phyloP scores from a whole-genome alignment of 1,140 invertebrate species.

The Drosophila sulfurigaster region DNA sequence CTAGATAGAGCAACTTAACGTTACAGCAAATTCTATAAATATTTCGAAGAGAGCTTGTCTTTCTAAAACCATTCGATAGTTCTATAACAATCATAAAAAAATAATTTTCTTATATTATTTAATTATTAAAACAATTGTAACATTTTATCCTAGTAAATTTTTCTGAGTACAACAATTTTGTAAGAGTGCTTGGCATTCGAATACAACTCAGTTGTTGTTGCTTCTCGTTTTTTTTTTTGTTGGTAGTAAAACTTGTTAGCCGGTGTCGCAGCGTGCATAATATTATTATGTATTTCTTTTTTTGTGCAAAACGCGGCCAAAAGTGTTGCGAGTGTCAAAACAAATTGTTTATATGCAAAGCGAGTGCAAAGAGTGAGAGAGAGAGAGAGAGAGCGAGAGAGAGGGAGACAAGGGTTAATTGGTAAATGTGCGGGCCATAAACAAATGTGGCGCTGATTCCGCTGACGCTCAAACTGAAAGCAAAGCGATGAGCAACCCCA shows the following conservation, averaged over 20 bases:
- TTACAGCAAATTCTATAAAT: too few species aligned
- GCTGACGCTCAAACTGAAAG: neutral
- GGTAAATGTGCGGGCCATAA: slow-evolving; percentile 45
- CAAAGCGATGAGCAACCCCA: slow-evolving; percentile 21
- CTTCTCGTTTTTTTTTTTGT: slow-evolving; percentile 6
- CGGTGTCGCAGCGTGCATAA: slow-evolving; percentile 25
- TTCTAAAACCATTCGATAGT: too few species aligned
- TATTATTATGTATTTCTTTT: slow-evolving; percentile 19
- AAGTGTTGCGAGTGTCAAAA: slow-evolving; percentile 51
- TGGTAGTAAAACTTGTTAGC: slow-evolving; percentile 31
- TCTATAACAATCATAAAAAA: too few species aligned
- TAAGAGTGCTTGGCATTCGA: too few species aligned
- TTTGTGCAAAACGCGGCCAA: slow-evolving; percentile 36
- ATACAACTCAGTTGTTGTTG: neutral
- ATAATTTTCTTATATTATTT: too few species aligned
- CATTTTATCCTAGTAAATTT: too few species aligned
- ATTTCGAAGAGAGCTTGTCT: too few species aligned
- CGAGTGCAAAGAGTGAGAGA: slow-evolving; percentile 4
- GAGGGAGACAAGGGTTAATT: slow-evolving; percentile 55
- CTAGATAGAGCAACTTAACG: too few species aligned
- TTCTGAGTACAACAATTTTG: too few species aligned
- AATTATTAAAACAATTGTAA: too few species aligned
- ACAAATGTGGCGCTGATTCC: slow-evolving; percentile 44
- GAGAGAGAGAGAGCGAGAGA: slow-evolving; percentile 8
- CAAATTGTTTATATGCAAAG: slow-evolving; percentile 67